phyloP scores from a whole-genome alignment of 1,140 invertebrate species.

The Olivierus martensii region DNA sequence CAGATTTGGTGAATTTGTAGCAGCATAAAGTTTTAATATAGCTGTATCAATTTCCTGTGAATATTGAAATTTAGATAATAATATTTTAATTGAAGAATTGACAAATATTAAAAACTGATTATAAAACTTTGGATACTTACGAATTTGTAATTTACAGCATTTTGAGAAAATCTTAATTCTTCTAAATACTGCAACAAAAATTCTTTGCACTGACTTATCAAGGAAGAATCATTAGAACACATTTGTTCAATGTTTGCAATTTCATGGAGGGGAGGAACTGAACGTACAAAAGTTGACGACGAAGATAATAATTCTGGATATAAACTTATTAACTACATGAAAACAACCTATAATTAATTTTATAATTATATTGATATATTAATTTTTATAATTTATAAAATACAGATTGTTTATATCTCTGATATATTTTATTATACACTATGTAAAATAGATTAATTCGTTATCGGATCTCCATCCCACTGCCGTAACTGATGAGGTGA shows the following conservation, averaged over 20 bases:
- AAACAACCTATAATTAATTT: background rate
- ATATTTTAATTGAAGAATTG: too few relatives aligned
- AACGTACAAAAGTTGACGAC: slow-evolving; percentile 26
- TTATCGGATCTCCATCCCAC: too few relatives aligned
- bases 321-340: slow-evolving; percentile 31
- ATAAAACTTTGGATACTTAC: slow-evolving; percentile 3
- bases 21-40: slow-evolving; percentile 35
- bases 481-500: too few relatives aligned
- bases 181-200: slow-evolving; percentile 31
- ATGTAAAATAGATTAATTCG: too few relatives aligned
- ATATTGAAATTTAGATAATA: background rate
- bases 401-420: too few relatives aligned
- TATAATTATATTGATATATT: too few relatives aligned
- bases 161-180: slow-evolving; percentile 25
- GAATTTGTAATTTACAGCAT: slow-evolving; percentile 17
- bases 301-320: slow-evolving; percentile 31
- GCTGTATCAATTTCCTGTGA: slow-evolving; percentile 34
- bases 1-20: slow-evolving; percentile 27
- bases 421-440: too few relatives aligned
- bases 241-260: slow-evolving; percentile 35
- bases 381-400: too few relatives aligned
- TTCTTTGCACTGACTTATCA: slow-evolving; percentile 26
- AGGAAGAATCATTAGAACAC: slow-evolving; percentile 17
- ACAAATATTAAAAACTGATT: too few relatives aligned
- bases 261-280: slow-evolving; percentile 33